A percentile compares a stretch with the other conserved stretches of the same genome.
Conservation (phyloP, 2,113 vertebrate species). For the Sardina pilchardus region DNA sequence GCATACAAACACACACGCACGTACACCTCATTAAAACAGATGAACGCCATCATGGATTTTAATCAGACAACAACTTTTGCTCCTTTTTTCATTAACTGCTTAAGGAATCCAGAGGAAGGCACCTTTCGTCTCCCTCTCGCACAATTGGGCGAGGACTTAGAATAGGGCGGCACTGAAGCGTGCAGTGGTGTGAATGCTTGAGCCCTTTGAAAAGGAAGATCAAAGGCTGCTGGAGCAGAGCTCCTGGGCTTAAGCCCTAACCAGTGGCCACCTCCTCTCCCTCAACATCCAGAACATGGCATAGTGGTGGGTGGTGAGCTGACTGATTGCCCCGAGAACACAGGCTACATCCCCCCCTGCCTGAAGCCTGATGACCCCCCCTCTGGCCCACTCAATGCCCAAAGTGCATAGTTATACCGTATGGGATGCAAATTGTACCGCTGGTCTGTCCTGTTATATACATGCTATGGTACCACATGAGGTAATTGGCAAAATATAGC, state of each 20-base stretch:
- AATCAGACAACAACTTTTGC: constrained; percentile 50
- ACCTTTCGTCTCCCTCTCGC: constrained; percentile 22
- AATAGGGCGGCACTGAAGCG: constrained; percentile 59
- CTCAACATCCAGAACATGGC: constrained; percentile 64
- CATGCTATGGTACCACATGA: constrained; percentile 27
- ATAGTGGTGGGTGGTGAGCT: constrained; percentile 75
- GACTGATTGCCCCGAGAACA: constrained; percentile 71
- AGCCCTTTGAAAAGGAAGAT: constrained; percentile 72
- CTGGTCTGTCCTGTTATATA: constrained; percentile 51
- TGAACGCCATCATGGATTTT: constrained; percentile 45
- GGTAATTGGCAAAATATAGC: not conserved
- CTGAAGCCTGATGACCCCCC: constrained; percentile 50
- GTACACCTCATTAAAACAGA: constrained; percentile 58
- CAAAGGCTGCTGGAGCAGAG: constrained; percentile 64
- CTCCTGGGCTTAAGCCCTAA: constrained; percentile 67
- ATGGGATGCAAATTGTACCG: constrained; percentile 21
- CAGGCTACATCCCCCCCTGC: constrained; percentile 58
- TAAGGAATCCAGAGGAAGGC: not conserved
- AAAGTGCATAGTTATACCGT: constrained; percentile 38
- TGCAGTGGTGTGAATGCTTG: constrained; percentile 64
- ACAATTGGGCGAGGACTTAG: constrained; percentile 55
- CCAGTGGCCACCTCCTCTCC: constrained; percentile 49
- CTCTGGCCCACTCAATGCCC: constrained; percentile 38
- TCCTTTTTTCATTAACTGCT: constrained; percentile 3
- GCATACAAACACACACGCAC: constrained; percentile 12